Evolutionary conservation across 2,113 vertebrate genomes (phyloP), one percentile per base, ranked within the genome.

Genomic region (Elgaria multicarinata): DNA sequence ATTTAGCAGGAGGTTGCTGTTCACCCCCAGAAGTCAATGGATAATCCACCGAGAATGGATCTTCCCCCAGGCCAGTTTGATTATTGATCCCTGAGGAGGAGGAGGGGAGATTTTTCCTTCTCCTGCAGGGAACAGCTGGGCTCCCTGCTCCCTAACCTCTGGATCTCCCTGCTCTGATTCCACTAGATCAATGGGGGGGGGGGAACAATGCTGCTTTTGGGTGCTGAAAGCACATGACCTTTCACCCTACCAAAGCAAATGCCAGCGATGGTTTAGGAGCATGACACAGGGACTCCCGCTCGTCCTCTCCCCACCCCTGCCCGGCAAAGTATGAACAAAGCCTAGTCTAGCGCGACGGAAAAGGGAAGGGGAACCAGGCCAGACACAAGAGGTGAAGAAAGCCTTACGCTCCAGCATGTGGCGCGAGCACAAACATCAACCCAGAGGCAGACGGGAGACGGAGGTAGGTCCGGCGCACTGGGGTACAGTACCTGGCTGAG

Each of bases 391-490:
- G 89, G 88, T 76, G 92, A 96, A 96, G 92, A 78, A 90, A 97
- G 94, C 96, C 97, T 99, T 98, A 98, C 97, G 82, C 97, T 98
- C 97, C 97, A 98, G 97, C 98, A 99, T 0, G 97, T 96, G 92
- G 98, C 98, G 33, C 96, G 97, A 96, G 97, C 96, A 72, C 98
- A 98, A 96, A 98, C 58, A 90, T 97, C 97, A 90, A 96, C 97
- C 97, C 98, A 98, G 95, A 96, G 96, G 95, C 95, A 95, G 91
- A 94, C 94, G 93, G 92, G 93, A 93, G 95, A 91, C 12, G 94
- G 93, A 44, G 10, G 93, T 89, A 93, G 93, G 80, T 95, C 96
- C 96, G 95, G 96, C 79, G 88, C 92, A 89, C 87, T 31, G 95
- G 97, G 96, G 96, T 95, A 98, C 95, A 87, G 96, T 98, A 98